Base-by-base conservation (phyloP, 2,888 invertebrate species). In the Poecilobothrus nobilitatus region DNA sequence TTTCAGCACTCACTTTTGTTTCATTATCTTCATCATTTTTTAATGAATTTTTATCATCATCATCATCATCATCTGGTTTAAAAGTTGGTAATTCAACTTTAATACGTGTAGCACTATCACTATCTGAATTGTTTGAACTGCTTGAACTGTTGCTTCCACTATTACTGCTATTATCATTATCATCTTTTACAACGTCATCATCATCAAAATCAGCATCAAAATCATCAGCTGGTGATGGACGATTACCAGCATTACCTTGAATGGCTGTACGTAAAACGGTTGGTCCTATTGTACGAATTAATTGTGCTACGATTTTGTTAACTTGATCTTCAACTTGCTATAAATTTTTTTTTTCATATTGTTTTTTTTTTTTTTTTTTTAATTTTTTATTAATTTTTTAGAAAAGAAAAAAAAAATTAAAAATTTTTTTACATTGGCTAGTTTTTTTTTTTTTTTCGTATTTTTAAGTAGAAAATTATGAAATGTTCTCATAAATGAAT, bases 271-370 rank as follows among this genome's bases (percentile, higher is more conserved):
- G 80, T 74, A 93, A 83, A 71, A 88, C 72, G 20, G 80, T 85
- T 63, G 92, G 89, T 66, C 92, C 92, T 78, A 93, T 86, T 72
- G 89, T 85, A 77, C 90, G 87, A 82, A 93, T 87, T 77, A 92
- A 83, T 80, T 81, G 80, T 63, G 80, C 76, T 71, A 81, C 76
- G 33, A 81, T 76, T 71, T 76, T 77, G 73, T 81, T 81, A 68
- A 76, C 78, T 74, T 80, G 80, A 69, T 79, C 80, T 75, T 81
- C 81, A 75, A 81, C 75, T 81, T 81, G 81, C 81, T 81, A 81
- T 76, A 80, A 80, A n/a, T 53, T 71, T 63, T 68, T 53, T 71
- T 63, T 68, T 66, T 68, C 63, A 53, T 63, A 67, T 63, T 66
- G 22, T 67, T 66, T 71, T 64, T 63, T 41, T 27, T 66, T 65